Conservation (phyloP, 2,113 vertebrate species). For the Pterophyllum scalare region DNA sequence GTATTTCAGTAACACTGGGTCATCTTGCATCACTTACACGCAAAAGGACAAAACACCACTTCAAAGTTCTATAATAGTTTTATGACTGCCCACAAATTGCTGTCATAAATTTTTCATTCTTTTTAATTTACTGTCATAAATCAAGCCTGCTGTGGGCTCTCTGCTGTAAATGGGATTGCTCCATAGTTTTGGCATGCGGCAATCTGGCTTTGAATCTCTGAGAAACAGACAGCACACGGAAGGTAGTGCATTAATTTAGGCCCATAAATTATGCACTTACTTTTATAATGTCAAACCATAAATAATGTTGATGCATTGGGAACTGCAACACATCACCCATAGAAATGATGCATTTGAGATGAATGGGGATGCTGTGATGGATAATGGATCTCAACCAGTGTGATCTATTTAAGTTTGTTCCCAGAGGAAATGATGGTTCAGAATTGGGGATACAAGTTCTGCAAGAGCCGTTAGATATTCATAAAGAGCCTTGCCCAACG, state of each 20-base stretch:
- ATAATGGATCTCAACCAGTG: slow-evolving; percentile 74
- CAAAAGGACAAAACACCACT: slow-evolving; percentile 80
- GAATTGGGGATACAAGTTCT: slow-evolving; percentile 65
- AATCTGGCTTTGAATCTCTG: slow-evolving; percentile 79
- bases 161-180: slow-evolving; percentile 79
- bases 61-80: slow-evolving; percentile 86
- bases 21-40: slow-evolving; percentile 78
- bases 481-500: slow-evolving; percentile 24
- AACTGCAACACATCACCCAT: slow-evolving; percentile 78
- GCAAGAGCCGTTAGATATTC: slow-evolving; percentile 56
- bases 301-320: slow-evolving; percentile 82
- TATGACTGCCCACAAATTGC: slow-evolving; percentile 84
- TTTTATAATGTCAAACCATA: slow-evolving; percentile 85
- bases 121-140: slow-evolving; percentile 86
- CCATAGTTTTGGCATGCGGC: slow-evolving; percentile 81
- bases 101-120: slow-evolving; percentile 84
- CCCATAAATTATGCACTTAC: slow-evolving; percentile 85
- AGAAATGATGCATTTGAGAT: slow-evolving; percentile 80
- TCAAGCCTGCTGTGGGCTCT: slow-evolving; percentile 76
- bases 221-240: slow-evolving; percentile 80
- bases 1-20: slow-evolving; percentile 72
- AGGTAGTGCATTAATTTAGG: slow-evolving; percentile 82
- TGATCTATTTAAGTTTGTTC: slow-evolving; percentile 77
- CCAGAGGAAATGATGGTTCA: slow-evolving; percentile 67
- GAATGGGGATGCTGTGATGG: slow-evolving; percentile 78